A percentile compares a stretch with the other conserved stretches of the same genome.
Conservation (phyloP, 2,113 vertebrate genomes). For the Motacilla tschutschensis region DNA sequence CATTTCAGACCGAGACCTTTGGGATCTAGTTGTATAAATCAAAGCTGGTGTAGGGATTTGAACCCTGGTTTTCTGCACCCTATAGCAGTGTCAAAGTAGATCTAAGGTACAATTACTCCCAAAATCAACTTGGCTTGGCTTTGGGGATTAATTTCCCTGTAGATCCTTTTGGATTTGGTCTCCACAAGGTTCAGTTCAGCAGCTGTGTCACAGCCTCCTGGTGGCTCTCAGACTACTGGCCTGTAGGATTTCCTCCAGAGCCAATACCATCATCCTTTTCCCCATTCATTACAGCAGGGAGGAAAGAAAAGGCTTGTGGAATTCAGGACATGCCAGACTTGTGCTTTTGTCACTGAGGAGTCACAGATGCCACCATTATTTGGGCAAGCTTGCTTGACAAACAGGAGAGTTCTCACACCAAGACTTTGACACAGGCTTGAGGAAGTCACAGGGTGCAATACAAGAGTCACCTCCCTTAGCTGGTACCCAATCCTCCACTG, state of each 20-base stretch:
- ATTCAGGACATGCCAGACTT: background rate
- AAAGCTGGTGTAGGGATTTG: background rate
- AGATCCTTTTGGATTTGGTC: background rate
- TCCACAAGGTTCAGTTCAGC: background rate
- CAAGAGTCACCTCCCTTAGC: background rate
- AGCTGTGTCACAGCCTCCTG: background rate
- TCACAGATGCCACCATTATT: background rate
- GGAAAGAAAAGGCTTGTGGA: background rate
- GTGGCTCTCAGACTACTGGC: background rate
- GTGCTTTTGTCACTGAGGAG: background rate
- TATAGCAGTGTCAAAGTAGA: background rate
- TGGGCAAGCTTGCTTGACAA: background rate
- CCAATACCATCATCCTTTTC: background rate
- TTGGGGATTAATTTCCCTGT: rapidly evolving
- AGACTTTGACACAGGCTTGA: background rate
- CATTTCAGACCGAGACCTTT: background rate
- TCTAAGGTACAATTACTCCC: background rate
- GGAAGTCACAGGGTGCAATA: background rate
- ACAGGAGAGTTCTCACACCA: background rate
- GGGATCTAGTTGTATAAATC: background rate
- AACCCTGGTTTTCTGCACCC: background rate
- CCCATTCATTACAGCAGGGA: background rate
- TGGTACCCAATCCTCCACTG: background rate
- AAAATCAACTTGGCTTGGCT: background rate
- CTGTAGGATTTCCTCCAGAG: background rate